Conservation (phyloP, 2,888 invertebrate species). For the Himalopsyche japonica region DNA sequence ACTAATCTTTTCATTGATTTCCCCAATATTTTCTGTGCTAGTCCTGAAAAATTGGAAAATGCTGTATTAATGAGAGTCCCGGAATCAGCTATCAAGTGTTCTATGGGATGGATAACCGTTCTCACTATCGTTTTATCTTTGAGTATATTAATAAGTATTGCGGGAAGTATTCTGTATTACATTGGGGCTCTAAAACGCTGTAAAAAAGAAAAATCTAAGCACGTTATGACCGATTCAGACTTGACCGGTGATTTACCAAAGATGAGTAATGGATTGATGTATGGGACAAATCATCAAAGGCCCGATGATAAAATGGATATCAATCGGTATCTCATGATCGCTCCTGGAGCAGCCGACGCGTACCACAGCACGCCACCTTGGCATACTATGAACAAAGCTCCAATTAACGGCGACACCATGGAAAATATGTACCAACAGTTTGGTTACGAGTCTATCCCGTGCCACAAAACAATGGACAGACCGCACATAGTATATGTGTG, state of each 20-base stretch:
- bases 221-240: conserved; percentile 60
- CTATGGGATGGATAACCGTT: conserved; percentile 64
- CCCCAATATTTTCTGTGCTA: conserved; percentile 62
- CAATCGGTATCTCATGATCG: conserved; percentile 59
- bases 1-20: conserved; percentile 60
- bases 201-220: conserved; percentile 59
- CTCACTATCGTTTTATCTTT: conserved; percentile 58
- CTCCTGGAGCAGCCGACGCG: conserved; percentile 58
- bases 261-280: conserved; percentile 57
- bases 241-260: conserved; percentile 59
- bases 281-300: conserved; percentile 53
- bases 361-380: conserved; percentile 59
- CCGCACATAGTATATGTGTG: conserved; percentile 65
- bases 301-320: conserved; percentile 58
- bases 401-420: conserved; percentile 52
- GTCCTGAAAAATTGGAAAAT: conserved; percentile 60
- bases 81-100: conserved; percentile 67
- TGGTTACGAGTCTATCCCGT: conserved; percentile 59
- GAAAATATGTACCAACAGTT: conserved; percentile 61
- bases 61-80: conserved; percentile 61
- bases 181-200: conserved; percentile 59
- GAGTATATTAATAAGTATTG: conserved; percentile 60
- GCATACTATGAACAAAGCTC: conserved; percentile 59
- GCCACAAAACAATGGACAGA: conserved; percentile 60
- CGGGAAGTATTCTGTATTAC: conserved; percentile 58